Evolutionary conservation across 2,113 vertebrate genomes (phyloP).

Genomic region (Lamprotornis superbus): DNA sequence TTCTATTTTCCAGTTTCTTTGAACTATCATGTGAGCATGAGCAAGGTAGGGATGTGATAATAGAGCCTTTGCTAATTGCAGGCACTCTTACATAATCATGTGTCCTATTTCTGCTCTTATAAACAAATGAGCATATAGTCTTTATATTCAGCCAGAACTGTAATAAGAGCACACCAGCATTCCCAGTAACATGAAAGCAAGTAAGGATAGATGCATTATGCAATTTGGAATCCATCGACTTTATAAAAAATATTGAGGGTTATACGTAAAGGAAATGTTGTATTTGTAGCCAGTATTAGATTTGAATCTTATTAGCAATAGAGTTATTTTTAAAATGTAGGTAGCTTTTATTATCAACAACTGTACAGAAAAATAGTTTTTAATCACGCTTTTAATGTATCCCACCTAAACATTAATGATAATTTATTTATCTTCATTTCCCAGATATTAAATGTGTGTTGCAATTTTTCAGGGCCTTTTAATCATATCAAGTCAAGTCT

Average conservation of each 20-base stretch:
- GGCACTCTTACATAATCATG: neutral
- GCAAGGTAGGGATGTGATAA: neutral
- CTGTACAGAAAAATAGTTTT: neutral
- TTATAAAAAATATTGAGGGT: neutral
- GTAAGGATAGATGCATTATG: neutral
- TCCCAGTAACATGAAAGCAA: neutral
- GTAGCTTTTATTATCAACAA: neutral
- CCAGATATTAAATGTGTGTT: constrained; percentile 35
- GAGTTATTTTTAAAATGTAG: neutral
- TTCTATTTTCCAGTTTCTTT: neutral
- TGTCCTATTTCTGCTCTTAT: neutral
- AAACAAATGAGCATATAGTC: neutral
- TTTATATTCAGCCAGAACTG: neutral
- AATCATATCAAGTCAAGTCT: constrained; percentile 97
- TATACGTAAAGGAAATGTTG: neutral
- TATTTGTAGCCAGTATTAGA: neutral
- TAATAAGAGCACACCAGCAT: neutral
- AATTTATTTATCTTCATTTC: neutral
- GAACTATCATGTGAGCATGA: neutral
- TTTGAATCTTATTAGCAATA: neutral
- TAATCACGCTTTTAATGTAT: neutral
- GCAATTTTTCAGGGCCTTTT: constrained; percentile 85
- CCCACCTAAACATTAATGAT: neutral
- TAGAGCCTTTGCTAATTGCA: neutral
- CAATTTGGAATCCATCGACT: neutral